Evolutionary conservation across 1,140 invertebrate genomes (phyloP), one percentile per base, ranked within the genome.

Genomic region (Ceratina australensis): DNA sequence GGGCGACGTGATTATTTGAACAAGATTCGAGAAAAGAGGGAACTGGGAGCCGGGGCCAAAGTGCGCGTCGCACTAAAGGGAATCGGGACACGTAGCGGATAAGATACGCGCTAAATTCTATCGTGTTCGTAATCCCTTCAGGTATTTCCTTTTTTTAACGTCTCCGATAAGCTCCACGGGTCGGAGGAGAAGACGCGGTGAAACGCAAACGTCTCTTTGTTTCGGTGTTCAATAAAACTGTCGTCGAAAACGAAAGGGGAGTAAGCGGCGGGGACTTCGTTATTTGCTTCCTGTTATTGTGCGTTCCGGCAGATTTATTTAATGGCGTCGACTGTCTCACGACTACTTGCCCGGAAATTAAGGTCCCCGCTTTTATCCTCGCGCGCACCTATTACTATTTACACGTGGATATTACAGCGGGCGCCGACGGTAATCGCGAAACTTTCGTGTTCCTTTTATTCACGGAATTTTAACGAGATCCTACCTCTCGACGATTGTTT

Each of bases 231-330:
- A 22, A 61, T 52, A 42, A 61, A 71, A 76, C 47, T n/a, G 56
- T 42, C 47, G 73, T 33, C 56, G 47, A 52, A 71, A 69, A 22
- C 28, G 47, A 24, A 47, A 49, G 5, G 20, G 18, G n/a, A n/a
- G 47, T 16, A 10, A 67, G 57, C 33, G 26, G 2, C 18, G 10
- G 52, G 26, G 5, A 60, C 47, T 69, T 76, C 47, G 56, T 60
- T 69, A 60, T 50, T 69, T 42, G 47, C 56, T 59, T 75, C 24
- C 54, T 52, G 74, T 76, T 76, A 71, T 61, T 60, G n/a, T 61
- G 20, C 20, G 24, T 18, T 28, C 61, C 20, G 52, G 16, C 24
- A 24, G 47, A 76, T 71, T 54, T 61, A 71, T 65, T 52, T 49
- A 22, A 76, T 24, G 22, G 7, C 26, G 12, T 13, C 33, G 4